Evolutionary conservation across 2,888 invertebrate genomes (phyloP).

Genomic region (Bombylius major): DNA sequence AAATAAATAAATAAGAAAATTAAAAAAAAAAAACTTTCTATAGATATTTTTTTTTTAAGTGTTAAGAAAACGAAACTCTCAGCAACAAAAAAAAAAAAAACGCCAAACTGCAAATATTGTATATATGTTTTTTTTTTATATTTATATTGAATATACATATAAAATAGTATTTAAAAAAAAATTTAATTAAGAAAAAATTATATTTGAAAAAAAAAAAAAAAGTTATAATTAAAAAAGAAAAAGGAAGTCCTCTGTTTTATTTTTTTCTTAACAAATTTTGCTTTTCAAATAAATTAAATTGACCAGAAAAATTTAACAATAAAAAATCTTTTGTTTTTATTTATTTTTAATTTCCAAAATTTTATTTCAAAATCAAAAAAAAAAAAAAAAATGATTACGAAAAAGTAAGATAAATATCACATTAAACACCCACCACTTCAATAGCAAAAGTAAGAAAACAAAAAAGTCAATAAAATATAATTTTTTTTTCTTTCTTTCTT

Average conservation of each 20-base stretch:
- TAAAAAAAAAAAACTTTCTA: constrained; percentile 3
- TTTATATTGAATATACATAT: not conserved
- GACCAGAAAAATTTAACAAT: no score
- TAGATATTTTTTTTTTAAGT: constrained; percentile 1
- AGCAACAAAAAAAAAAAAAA: constrained; percentile 16
- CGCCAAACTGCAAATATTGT: constrained; percentile 15
- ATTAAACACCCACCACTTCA: constrained; percentile 1
- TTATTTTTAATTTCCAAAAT: not conserved
- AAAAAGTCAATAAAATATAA: constrained; percentile 1
- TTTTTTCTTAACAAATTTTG: no score
- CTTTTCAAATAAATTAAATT: no score
- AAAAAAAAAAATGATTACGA: constrained; percentile 6
- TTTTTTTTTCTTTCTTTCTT: not conserved
- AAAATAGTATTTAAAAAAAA: not conserved
- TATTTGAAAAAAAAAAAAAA: no score
- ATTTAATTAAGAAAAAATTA: no score
- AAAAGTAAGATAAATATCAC: not conserved
- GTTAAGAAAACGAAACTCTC: constrained; percentile 17
- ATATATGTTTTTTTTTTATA: not conserved
- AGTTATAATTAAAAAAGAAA: no score
- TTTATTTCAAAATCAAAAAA: constrained; percentile 5
- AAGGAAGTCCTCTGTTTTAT: no score
- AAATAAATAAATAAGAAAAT: constrained; percentile 5
- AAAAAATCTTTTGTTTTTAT: no score
- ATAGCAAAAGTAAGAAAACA: not conserved